Base-by-base conservation (phyloP, 2,888 invertebrate species). In the Rhodophaea formosa region DNA sequence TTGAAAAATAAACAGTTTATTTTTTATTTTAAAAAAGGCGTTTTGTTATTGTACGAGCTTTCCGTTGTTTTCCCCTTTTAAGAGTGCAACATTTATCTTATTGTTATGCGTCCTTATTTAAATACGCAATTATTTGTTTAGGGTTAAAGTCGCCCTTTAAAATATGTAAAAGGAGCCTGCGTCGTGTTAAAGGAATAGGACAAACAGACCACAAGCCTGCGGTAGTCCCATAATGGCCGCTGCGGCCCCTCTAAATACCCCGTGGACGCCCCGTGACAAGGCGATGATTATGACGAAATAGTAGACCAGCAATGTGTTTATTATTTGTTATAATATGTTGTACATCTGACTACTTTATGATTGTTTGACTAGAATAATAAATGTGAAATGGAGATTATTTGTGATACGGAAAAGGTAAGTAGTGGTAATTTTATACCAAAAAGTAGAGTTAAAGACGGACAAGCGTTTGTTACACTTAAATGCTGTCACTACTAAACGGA, bases 91-190 rank as follows among this genome's bases (percentile, higher is more conserved):
- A 56, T 56, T 46, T 35, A 46, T 30, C 16, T 54, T 39, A 39
- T 47, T 47, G 35, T 39, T 23, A 39, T 17, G 32, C 39, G 35
- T 53, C 35, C 46, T 23, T 30, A 55, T 56, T 46, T 47, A 46
- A 47, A 56, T 47, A 47, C 16, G 32, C 17, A 56, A 56, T 47
- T 39, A 56, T 56, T 56, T 47, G 39, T 39, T 56, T 56, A 56
- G 47, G 55, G 35, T 46, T 56, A 39, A 56, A 47, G 39, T 56
- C 55, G 35, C 46, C 47, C 17, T 8, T 56, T 56, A 56, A 46
- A 56, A 47, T 56, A 39, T 47, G 46, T 47, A 56, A 56, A 56
- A 39, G 17, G 44, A 23, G 45, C 46, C 46, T 35, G 35, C 55
- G n/a, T 8, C 17, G 23, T 35, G 32, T 35, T 56, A 47, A 54